Evolutionary conservation across 2,797 vertebrate species (phyloP).

Genomic region (Sebastes itinus): DNA sequence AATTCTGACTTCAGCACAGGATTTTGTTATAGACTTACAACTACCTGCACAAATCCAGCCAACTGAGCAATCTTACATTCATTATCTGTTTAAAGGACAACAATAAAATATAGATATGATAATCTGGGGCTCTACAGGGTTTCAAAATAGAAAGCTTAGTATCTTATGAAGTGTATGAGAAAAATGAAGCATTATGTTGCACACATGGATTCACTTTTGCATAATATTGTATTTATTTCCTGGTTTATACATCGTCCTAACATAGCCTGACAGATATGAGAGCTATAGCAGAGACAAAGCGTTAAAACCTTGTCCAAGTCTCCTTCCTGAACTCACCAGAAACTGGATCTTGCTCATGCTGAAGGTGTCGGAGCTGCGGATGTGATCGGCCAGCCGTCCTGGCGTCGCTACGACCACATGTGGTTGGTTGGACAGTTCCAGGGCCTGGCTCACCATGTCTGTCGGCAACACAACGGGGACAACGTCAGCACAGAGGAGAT

Average conservation of each 20-base stretch:
- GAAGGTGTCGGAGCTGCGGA: conserved; percentile 92
- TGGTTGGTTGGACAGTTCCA: conserved; percentile 90
- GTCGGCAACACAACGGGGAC: not conserved
- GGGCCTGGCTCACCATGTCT: conserved; percentile 93
- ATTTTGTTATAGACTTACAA: not conserved
- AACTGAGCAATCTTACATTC: not conserved
- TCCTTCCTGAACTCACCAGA: conserved; percentile 80
- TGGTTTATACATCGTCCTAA: not conserved
- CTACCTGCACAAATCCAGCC: not conserved
- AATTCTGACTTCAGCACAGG: not conserved
- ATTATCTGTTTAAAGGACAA: not conserved
- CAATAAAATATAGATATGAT: not conserved
- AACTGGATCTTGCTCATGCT: conserved; percentile 89
- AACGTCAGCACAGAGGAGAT: not conserved
- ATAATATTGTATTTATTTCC: not conserved
- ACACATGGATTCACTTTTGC: not conserved
- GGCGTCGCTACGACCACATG: conserved; percentile 94
- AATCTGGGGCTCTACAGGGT: not conserved
- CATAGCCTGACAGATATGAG: not conserved
- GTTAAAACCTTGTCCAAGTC: not conserved
- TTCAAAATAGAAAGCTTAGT: not conserved
- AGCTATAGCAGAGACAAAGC: not conserved
- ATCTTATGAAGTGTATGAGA: not conserved
- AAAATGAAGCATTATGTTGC: not conserved
- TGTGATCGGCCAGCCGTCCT: conserved; percentile 92